phyloP scores from a whole-genome alignment of 2,113 vertebrate species.

The Apteryx owenii region DNA sequence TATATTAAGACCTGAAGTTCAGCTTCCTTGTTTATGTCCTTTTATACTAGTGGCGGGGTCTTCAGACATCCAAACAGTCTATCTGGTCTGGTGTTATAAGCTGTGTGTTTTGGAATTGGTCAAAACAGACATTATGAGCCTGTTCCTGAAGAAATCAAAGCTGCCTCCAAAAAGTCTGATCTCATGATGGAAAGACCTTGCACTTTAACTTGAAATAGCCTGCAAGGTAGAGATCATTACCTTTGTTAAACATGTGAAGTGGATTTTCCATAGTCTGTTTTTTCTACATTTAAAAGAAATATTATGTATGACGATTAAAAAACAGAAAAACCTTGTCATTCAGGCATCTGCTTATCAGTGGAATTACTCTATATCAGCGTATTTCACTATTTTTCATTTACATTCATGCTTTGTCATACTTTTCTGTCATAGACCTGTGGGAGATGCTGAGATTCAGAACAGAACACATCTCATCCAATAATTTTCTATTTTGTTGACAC shows the following conservation, averaged over 20 bases:
- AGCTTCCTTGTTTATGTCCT: neutral
- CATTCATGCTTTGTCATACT: too few relatives aligned
- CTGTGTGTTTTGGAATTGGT: neutral
- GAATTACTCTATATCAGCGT: neutral
- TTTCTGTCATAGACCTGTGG: neutral
- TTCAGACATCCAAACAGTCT: neutral
- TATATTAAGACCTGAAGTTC: neutral
- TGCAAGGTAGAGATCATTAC: neutral
- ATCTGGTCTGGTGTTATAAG: neutral
- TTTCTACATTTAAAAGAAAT: neutral
- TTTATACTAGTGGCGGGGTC: neutral
- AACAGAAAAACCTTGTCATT: neutral
- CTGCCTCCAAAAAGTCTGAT: neutral
- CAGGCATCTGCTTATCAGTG: neutral
- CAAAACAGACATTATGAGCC: neutral
- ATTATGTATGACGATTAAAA: neutral
- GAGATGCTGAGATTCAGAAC: neutral
- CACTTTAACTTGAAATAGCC: neutral
- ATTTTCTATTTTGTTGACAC: neutral
- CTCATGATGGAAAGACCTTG: neutral
- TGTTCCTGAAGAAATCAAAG: neutral
- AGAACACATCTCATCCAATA: neutral
- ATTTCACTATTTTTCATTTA: neutral
- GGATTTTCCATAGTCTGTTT: neutral
- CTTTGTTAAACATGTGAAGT: neutral